phyloP scores from a whole-genome alignment of 2,797 vertebrate genomes.

The Sebastes elongatus region DNA sequence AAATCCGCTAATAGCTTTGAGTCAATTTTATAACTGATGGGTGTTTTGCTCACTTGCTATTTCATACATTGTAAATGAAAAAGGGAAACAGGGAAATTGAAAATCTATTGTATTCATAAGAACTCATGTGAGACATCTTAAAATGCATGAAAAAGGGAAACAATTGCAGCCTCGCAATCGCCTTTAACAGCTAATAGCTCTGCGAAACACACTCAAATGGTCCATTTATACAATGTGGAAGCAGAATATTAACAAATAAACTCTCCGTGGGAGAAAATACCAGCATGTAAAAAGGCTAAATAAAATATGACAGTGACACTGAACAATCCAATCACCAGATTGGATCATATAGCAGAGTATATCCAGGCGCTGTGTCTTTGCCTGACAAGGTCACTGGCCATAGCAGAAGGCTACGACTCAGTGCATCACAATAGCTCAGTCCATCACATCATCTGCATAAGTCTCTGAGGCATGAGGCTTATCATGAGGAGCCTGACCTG shows the following conservation, averaged over 20 bases:
- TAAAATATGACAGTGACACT: slow-evolving; percentile 10
- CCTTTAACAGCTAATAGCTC: not conserved
- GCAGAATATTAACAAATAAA: slow-evolving; percentile 11
- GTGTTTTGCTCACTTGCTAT: slow-evolving; percentile 16
- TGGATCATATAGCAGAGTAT: not conserved
- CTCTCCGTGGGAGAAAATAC: not conserved
- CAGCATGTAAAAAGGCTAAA: slow-evolving; percentile 3
- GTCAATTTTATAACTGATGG: slow-evolving; percentile 25
- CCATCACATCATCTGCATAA: slow-evolving; percentile 51
- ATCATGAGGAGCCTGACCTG: slow-evolving; percentile 51
- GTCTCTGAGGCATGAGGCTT: slow-evolving; percentile 59
- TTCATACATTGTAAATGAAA: slow-evolving; percentile 41
- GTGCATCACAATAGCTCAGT: slow-evolving; percentile 45
- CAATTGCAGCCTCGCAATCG: not conserved
- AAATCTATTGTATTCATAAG: slow-evolving; percentile 22
- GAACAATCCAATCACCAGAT: slow-evolving; percentile 12
- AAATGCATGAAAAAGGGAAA: slow-evolving; percentile 42
- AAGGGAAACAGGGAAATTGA: slow-evolving; percentile 5
- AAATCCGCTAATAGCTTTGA: slow-evolving; percentile 4
- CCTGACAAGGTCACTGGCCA: slow-evolving; percentile 39
- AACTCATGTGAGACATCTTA: slow-evolving; percentile 18
- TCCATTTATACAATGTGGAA: not conserved
- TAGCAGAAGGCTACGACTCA: slow-evolving; percentile 34
- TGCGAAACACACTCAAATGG: not conserved
- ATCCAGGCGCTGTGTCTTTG: not conserved